A percentile compares a stretch with the other conserved stretches of the same genome.
Evolutionary conservation across 2,797 vertebrate genomes (phyloP).

Genomic region (Tokudaia muenninki): DNA sequence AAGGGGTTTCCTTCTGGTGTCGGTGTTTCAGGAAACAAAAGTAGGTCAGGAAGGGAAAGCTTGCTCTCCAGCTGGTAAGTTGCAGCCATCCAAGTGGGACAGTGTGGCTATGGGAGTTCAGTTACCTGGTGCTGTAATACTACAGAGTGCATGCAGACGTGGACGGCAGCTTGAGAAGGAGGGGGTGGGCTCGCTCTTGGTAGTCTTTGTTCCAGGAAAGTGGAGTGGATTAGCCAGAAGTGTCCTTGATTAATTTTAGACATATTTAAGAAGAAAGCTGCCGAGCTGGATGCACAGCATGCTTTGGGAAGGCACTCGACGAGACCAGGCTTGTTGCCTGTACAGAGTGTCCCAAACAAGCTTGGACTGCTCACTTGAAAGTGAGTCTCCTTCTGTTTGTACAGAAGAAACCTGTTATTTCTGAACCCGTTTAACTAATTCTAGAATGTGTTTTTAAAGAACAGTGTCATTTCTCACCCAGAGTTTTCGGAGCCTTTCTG

Average conservation of each 20-base stretch:
- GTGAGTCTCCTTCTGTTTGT: conserved; percentile 59
- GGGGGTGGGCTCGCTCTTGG: conserved; percentile 43
- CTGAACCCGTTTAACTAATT: conserved; percentile 63
- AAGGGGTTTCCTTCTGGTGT: conserved; percentile 43
- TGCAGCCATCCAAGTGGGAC: conserved; percentile 52
- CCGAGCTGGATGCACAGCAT: conserved; percentile 84
- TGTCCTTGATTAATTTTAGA: conserved; percentile 75
- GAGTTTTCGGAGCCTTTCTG: conserved; percentile 23
- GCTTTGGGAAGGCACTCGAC: conserved; percentile 83
- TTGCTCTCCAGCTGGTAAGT: conserved; percentile 73
- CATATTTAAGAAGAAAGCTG: conserved; percentile 84
- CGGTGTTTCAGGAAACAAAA: conserved; percentile 72
- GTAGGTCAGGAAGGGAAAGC: conserved; percentile 69
- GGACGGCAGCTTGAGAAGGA: not conserved
- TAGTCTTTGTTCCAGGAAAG: conserved; percentile 62
- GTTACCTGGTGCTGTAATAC: conserved; percentile 56
- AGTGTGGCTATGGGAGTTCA: conserved; percentile 70
- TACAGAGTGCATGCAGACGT: not conserved
- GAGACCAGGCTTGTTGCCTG: conserved; percentile 85
- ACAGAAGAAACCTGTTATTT: conserved; percentile 71
- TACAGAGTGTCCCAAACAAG: conserved; percentile 77
- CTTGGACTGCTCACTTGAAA: conserved; percentile 77
- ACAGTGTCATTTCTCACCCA: conserved; percentile 42
- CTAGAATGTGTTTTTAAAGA: conserved; percentile 58
- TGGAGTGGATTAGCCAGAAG: conserved; percentile 65